Conservation (phyloP, 2,113 vertebrate genomes). For the Gobiocypris rarus region DNA sequence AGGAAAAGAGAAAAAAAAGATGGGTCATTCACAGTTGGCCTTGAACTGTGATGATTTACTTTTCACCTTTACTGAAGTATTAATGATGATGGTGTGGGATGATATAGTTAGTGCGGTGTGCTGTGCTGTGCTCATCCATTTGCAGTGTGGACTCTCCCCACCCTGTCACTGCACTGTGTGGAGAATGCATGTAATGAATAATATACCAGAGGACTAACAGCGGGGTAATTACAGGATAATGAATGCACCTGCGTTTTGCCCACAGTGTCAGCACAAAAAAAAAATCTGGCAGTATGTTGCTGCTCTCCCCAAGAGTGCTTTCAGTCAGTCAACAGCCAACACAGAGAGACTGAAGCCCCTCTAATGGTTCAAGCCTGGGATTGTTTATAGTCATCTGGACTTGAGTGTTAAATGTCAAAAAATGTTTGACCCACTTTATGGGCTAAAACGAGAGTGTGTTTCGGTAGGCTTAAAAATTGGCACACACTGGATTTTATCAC, state of each 20-base stretch:
- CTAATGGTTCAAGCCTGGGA: conserved; percentile 37
- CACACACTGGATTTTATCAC: background rate
- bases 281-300: conserved; percentile 47
- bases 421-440: conserved; percentile 29
- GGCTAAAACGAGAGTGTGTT: conserved; percentile 44
- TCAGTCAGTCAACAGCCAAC: conserved; percentile 53
- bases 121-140: conserved; percentile 68
- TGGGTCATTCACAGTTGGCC: conserved; percentile 66
- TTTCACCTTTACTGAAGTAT: conserved; percentile 61
- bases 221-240: conserved; percentile 80
- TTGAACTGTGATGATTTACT: conserved; percentile 68
- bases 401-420: conserved; percentile 54
- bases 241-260: conserved; percentile 77
- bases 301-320: conserved; percentile 58
- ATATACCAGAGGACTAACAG: conserved; percentile 75
- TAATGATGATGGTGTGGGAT: conserved; percentile 68
- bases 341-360: conserved; percentile 36
- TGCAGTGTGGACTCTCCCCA: conserved; percentile 62
- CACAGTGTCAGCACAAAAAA: conserved; percentile 69
- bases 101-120: conserved; percentile 58
- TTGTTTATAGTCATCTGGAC: conserved; percentile 46
- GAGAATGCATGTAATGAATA: conserved; percentile 74
- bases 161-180: conserved; percentile 69
- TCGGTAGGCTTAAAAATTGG: conserved; percentile 56
- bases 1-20: conserved; percentile 34